phyloP scores from a whole-genome alignment of 2,113 vertebrate genomes.

The Alethe castanea region DNA sequence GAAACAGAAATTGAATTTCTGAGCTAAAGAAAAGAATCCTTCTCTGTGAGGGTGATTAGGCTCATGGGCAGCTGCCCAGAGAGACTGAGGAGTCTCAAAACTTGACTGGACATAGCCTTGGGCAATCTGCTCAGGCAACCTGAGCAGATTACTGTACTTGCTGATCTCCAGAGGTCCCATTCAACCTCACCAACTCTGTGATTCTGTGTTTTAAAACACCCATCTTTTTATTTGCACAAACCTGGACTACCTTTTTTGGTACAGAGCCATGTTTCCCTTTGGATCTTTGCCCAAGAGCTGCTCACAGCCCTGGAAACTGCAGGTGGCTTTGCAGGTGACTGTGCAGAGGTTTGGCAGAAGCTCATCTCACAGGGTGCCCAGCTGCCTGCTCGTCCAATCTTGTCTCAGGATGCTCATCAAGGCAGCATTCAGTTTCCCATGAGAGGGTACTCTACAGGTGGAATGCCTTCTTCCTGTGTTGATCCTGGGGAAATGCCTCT shows the following conservation, averaged over 20 bases:
- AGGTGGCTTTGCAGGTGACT: conserved; percentile 1
- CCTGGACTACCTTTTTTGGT: background rate
- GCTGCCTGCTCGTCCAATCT: background rate
- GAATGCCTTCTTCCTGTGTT: background rate
- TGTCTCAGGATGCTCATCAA: background rate
- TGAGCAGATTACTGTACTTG: background rate
- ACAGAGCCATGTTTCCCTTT: background rate
- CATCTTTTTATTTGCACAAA: background rate
- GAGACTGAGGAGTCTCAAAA: background rate
- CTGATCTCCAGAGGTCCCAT: background rate
- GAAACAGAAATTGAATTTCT: background rate
- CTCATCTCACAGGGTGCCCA: background rate
- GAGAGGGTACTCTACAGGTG: background rate
- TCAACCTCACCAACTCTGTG: background rate
- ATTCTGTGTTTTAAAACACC: background rate
- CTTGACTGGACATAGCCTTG: background rate
- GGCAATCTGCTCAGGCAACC: background rate
- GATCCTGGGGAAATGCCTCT: background rate
- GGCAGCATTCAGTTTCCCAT: background rate
- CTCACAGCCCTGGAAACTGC: background rate
- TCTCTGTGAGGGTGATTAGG: background rate
- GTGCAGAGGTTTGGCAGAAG: background rate
- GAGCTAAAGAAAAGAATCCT: background rate
- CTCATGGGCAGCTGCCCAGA: background rate
- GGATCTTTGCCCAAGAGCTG: background rate